phyloP scores from a whole-genome alignment of 1,140 invertebrate species.

The Vanessa atalanta region DNA sequence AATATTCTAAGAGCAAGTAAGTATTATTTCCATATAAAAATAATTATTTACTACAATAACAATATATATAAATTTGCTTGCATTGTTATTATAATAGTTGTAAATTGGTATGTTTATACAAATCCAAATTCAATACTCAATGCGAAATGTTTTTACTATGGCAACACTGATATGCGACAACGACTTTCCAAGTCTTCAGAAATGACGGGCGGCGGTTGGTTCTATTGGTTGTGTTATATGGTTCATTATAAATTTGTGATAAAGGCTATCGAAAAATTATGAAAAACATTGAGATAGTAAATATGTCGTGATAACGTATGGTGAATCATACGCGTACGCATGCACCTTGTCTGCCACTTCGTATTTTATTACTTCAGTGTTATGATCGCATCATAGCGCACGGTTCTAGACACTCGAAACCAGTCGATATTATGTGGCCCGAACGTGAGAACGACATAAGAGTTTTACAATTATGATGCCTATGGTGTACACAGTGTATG shows the following conservation, averaged over 20 bases:
- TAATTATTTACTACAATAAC: too few species aligned
- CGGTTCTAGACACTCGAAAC: constrained; percentile 54
- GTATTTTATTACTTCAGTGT: constrained; percentile 58
- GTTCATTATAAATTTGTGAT: constrained; percentile 34
- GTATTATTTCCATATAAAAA: too few species aligned
- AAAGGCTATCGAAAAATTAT: constrained; percentile 47
- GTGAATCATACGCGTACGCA: constrained; percentile 48
- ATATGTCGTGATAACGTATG: constrained; percentile 58
- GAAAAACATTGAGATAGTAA: constrained; percentile 41
- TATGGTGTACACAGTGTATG: constrained; percentile 81
- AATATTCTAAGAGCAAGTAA: too few species aligned
- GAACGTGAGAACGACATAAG: constrained; percentile 61
- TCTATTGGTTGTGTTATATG: constrained; percentile 38
- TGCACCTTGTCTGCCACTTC: constrained; percentile 38
- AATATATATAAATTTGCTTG: too few species aligned
- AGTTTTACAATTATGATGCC: constrained; percentile 78
- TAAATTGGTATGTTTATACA: too few species aligned
- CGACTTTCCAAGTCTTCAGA: constrained; percentile 27
- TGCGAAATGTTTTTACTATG: neutral
- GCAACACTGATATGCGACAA: constrained; percentile 13
- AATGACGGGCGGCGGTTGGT: constrained; percentile 46
- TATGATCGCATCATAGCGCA: constrained; percentile 71
- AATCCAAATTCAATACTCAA: too few species aligned
- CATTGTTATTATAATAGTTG: too few species aligned
- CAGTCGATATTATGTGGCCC: constrained; percentile 78